A percentile compares a stretch with the other conserved stretches of the same genome.
Evolutionary conservation across 2,888 invertebrate species (phyloP).

Genomic region (Podabrus alpinus): DNA sequence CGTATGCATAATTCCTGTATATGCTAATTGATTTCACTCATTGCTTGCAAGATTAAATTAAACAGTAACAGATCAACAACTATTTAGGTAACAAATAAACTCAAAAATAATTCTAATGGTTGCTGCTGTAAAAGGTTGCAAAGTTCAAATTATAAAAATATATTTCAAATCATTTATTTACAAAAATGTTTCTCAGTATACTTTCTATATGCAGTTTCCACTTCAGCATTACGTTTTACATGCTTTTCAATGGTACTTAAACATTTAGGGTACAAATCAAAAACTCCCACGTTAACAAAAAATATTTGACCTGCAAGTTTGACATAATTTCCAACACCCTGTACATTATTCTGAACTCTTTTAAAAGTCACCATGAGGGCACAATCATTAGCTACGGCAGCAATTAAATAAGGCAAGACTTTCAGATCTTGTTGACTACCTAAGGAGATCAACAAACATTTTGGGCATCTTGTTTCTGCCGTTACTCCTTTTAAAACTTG

Average conservation of each 20-base stretch:
- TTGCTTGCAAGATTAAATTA: no score
- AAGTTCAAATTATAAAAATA: no score
- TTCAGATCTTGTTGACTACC: constrained; percentile 37
- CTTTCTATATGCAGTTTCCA: constrained; percentile 13
- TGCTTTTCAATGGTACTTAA: constrained; percentile 67
- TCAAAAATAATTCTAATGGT: no score
- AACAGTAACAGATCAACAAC: no score
- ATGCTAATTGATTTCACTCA: no score
- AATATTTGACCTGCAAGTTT: constrained; percentile 57
- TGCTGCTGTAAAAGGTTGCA: no score
- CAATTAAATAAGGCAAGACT: constrained; percentile 63
- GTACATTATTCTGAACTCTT: constrained; percentile 47
- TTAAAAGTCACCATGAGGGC: constrained; percentile 75
- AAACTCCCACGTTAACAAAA: constrained; percentile 66
- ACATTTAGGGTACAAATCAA: constrained; percentile 80
- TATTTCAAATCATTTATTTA: neutral
- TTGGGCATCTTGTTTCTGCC: constrained; percentile 38
- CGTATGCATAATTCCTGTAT: no score
- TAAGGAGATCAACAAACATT: constrained; percentile 35
- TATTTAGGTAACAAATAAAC: no score
- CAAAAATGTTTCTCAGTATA: neutral
- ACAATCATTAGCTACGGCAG: constrained; percentile 78
- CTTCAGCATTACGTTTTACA: constrained; percentile 46
- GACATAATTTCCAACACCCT: constrained; percentile 49
- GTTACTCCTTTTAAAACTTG: constrained; percentile 45